Conservation (phyloP, 2,888 invertebrate genomes). For the Cistogaster globosa region DNA sequence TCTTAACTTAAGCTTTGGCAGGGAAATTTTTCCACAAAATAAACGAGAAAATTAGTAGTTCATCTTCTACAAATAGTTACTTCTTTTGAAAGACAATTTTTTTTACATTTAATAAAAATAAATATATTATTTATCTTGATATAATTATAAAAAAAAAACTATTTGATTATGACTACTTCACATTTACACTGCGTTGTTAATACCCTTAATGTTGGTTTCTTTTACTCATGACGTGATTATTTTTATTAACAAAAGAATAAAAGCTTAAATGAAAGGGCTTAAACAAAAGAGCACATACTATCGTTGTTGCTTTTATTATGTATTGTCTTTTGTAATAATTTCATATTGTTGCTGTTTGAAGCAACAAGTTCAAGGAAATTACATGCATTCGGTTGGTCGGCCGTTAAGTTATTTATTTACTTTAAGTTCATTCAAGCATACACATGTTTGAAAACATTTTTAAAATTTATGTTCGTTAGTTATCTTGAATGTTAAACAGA, state of each 20-base stretch:
- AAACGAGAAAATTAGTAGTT: too few relatives aligned
- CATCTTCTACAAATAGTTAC: too few relatives aligned
- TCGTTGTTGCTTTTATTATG: conserved; percentile 11
- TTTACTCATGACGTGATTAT: not conserved
- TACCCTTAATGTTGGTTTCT: not conserved
- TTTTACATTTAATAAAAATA: too few relatives aligned
- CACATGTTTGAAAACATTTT: not conserved
- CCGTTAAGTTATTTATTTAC: not conserved
- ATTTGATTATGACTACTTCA: not conserved
- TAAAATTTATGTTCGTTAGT: not conserved
- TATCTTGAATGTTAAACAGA: conserved; percentile 36
- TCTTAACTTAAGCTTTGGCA: too few relatives aligned
- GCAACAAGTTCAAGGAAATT: conserved; percentile 74
- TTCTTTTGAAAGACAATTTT: too few relatives aligned
- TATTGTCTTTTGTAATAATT: conserved; percentile 45
- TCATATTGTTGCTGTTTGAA: conserved; percentile 54
- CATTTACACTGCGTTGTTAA: not conserved
- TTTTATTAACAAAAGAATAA: too few relatives aligned
- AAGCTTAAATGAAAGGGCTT: too few relatives aligned
- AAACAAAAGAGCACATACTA: not conserved
- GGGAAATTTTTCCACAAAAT: too few relatives aligned
- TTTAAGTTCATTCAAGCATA: conserved; percentile 35
- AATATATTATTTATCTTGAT: too few relatives aligned
- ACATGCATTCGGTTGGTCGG: conserved; percentile 47
- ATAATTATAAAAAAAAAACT: too few relatives aligned